Percentiles rank a stretch among this genome's conserved stretches.
Evolutionary conservation across 2,797 vertebrate species (phyloP).

Genomic region (Phoebastria nigripes): DNA sequence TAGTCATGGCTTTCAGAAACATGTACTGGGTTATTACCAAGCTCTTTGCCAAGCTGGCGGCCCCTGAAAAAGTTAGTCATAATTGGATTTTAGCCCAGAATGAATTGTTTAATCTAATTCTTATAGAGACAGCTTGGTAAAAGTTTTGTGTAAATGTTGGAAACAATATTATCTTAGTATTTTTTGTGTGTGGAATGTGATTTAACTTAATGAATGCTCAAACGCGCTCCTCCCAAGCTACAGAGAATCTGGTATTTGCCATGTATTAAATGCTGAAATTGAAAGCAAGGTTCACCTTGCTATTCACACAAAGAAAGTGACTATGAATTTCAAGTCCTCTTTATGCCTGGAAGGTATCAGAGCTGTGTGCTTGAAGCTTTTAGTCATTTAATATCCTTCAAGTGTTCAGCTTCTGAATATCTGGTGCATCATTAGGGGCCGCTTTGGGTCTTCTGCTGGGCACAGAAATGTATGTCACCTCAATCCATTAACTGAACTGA

Average conservation of each 20-base stretch:
- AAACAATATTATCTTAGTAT: background rate
- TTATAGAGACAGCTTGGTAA: background rate
- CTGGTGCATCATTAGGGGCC: background rate
- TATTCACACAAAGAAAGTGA: background rate
- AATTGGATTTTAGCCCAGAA: background rate
- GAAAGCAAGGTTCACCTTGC: constrained; percentile 5
- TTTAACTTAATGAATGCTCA: background rate
- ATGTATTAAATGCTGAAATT: background rate
- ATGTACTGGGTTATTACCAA: background rate
- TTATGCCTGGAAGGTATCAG: background rate
- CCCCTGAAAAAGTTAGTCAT: background rate
- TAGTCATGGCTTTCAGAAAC: background rate
- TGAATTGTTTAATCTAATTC: background rate
- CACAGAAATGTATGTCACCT: background rate
- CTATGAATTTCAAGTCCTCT: background rate
- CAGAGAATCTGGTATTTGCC: background rate
- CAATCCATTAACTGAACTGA: background rate
- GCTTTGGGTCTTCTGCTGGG: background rate
- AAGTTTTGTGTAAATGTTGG: background rate
- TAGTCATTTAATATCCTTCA: background rate
- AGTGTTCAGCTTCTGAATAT: background rate
- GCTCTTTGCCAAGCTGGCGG: background rate
- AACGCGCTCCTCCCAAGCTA: background rate
- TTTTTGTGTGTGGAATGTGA: background rate
- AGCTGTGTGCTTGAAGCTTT: background rate